Percentiles rank a stretch among this genome's conserved stretches.
phyloP scores from a whole-genome alignment of 2,113 vertebrate genomes.

The Morone saxatilis region DNA sequence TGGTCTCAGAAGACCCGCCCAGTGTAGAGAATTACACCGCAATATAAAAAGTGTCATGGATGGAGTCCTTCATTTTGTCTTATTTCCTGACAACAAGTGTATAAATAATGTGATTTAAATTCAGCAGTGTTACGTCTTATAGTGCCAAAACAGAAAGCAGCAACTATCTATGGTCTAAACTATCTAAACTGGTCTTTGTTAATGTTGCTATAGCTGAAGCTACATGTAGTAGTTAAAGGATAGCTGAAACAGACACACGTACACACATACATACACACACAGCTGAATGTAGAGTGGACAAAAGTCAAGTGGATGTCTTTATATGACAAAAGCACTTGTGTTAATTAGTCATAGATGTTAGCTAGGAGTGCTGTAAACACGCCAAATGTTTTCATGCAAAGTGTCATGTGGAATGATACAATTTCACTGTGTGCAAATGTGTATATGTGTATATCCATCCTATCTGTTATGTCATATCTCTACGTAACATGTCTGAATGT shows the following conservation, averaged over 20 bases:
- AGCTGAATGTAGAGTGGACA: slow-evolving; percentile 18
- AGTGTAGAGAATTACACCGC: neutral
- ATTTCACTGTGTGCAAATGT: too few relatives aligned
- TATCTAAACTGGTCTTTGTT: neutral
- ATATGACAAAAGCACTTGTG: slow-evolving; percentile 45
- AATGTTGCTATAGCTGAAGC: neutral
- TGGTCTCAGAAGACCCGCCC: neutral
- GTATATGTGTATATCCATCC: neutral
- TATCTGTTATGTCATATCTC: neutral
- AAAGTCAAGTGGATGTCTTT: slow-evolving; percentile 45
- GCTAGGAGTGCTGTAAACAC: slow-evolving; percentile 6
- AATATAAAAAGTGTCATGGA: neutral
- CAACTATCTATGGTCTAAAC: neutral
- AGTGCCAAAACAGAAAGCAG: neutral
- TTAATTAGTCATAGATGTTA: slow-evolving; percentile 32
- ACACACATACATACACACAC: slow-evolving; percentile 16
- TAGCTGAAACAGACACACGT: slow-evolving; percentile 9
- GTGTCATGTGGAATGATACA: too few relatives aligned
- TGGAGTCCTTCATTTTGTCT: neutral
- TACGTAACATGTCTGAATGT: neutral
- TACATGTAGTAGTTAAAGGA: neutral
- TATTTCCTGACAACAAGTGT: neutral
- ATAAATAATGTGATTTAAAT: neutral
- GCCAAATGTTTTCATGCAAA: too few relatives aligned
- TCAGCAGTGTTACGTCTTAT: neutral